A percentile compares a stretch with the other conserved stretches of the same genome.
phyloP scores from a whole-genome alignment of 2,888 invertebrate genomes.

The Acleris literana region DNA sequence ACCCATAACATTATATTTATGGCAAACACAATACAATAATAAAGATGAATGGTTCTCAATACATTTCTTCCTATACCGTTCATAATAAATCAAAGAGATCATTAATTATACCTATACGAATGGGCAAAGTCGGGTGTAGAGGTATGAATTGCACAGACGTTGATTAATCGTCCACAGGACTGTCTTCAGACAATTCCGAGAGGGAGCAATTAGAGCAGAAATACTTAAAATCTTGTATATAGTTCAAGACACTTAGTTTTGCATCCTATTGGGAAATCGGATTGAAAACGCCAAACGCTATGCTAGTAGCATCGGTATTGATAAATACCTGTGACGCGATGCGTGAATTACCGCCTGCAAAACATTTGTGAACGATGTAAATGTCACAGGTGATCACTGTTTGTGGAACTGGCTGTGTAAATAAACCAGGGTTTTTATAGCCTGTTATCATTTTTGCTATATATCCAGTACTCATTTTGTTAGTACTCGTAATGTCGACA shows the following conservation, averaged over 20 bases:
- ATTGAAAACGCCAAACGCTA: too few species aligned
- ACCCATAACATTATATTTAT: conserved; percentile 25
- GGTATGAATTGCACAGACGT: conserved; percentile 46
- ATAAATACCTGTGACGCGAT: too few species aligned
- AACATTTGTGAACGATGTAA: too few species aligned
- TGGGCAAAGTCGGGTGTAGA: conserved; percentile 42
- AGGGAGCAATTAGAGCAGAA: conserved; percentile 20
- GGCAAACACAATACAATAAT: conserved; percentile 30
- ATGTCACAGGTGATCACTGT: too few species aligned
- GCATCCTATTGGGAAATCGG: not conserved
- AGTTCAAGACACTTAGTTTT: not conserved
- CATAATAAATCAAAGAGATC: conserved; percentile 57
- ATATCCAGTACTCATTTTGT: too few species aligned
- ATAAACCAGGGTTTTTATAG: too few species aligned
- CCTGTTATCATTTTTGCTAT: too few species aligned
- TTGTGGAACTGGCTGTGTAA: too few species aligned
- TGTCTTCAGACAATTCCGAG: conserved; percentile 34
- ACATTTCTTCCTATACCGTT: conserved; percentile 47
- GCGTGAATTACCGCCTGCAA: too few species aligned
- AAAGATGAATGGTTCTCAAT: conserved; percentile 42
- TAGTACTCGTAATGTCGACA: too few species aligned
- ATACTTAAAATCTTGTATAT: conserved; percentile 9
- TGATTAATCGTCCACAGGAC: conserved; percentile 44
- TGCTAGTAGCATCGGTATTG: too few species aligned
- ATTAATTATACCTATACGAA: conserved; percentile 57